Conservation (phyloP, 2,888 invertebrate species). For the Hololepta plana region DNA sequence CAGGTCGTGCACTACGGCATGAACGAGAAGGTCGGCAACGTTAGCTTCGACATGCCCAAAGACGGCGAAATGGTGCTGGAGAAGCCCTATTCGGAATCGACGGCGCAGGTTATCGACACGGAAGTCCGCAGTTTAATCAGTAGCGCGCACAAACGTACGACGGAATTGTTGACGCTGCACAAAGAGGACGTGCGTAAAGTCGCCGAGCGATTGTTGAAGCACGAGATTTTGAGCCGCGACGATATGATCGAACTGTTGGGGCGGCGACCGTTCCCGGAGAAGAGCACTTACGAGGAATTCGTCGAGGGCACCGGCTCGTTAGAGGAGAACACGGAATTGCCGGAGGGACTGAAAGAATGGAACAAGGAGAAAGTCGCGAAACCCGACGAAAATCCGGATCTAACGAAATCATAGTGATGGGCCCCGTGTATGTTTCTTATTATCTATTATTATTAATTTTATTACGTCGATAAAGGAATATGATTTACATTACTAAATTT, state of each 20-base stretch:
- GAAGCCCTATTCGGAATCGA: conserved; percentile 96
- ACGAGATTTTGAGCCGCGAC: conserved; percentile 87
- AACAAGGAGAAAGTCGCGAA: conserved; percentile 46
- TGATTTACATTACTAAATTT: too few species aligned
- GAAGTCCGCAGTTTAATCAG: conserved; percentile 73
- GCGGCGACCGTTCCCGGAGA: conserved; percentile 89
- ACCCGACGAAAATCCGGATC: conserved; percentile 4
- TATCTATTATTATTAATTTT: too few species aligned
- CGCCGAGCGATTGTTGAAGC: conserved; percentile 73
- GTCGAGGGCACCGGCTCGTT: conserved; percentile 96
- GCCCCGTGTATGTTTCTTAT: too few species aligned
- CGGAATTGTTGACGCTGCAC: conserved; percentile 55
- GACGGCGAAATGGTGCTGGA: conserved; percentile 85
- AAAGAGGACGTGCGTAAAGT: conserved; percentile 78
- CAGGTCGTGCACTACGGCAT: conserved; percentile 96
- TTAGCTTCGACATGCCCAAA: conserved; percentile 89
- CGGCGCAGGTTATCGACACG: conserved; percentile 85
- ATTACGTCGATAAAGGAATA: too few species aligned
- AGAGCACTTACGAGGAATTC: conserved; percentile 98
- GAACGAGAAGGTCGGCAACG: conserved; percentile 92
- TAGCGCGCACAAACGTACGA: conserved; percentile 65
- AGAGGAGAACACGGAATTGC: conserved; percentile 88
- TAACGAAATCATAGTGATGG: too few species aligned
- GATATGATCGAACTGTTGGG: conserved; percentile 97
- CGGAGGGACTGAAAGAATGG: conserved; percentile 92